Base-by-base conservation (phyloP, 92 coral and sea anemone genomes). In the Epizoanthus illoricatus region DNA sequence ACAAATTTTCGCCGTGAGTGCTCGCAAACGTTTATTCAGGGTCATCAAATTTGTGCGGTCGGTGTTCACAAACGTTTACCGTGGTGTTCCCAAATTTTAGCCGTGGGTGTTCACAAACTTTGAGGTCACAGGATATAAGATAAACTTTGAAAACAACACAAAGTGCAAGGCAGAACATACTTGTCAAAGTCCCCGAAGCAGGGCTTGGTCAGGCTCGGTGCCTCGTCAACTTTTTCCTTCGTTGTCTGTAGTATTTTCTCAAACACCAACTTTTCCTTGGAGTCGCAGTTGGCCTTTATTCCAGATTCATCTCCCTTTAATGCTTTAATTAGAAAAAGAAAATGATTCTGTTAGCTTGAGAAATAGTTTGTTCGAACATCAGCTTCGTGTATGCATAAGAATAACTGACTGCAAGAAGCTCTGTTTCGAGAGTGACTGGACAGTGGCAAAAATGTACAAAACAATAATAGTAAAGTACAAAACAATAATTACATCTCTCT, bases 171-270 rank as follows among this genome's bases (percentile, higher is more conserved):
- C 18, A 42, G 59, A 47, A 12, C 80, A 3, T 74, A 74, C 80
- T 74, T 74, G 41, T 74, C 80, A 74, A 74, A 72, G 19, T 72
- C 60, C 62, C 36, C 17, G 16, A 47, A 74, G 47, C 24, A 5
- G 17, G 49, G 13, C 0, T 23, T 54, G 12, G 43, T 2, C 20
- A 15, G 49, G 9, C 6, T 2, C n/a, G 20, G 52, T 19, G 2
- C 28, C 66, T 45, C 66, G 15, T 57, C 80, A 23, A 74, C 80
- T 0, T 57, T 65, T 56, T 28, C 80, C 16, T 33, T 74, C 17
- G 65, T 74, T 57, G 23, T 16, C 16, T 56, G 65, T 66, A 74
- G 19, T 15, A 74, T 57, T 28, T 57, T 74, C 20, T 17, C 71
- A 62, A 76, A 60, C 9, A 41, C 69, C n/a, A 19, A 16, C n/a